These are phyloP conservation scores for Oryzias sinensis DNA, from an alignment of 2,797 vertebrate species.

Conservation along the genomic window DNA sequence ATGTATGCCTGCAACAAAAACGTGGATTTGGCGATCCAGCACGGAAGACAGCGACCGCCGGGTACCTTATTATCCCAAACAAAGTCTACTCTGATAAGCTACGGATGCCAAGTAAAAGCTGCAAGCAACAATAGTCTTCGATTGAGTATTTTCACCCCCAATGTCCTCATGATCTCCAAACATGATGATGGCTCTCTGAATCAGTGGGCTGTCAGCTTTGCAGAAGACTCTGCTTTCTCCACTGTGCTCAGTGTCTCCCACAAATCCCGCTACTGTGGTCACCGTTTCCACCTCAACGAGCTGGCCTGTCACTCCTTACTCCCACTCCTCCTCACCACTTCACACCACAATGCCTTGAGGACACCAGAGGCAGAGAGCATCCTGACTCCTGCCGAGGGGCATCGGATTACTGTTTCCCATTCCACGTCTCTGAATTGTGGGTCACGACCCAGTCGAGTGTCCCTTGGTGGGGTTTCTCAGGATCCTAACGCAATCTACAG, in stretches of 20 bases:
- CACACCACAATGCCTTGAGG: conserved; percentile 92
- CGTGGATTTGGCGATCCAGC: conserved; percentile 93
- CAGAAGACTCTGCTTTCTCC: conserved; percentile 95
- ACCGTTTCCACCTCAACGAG: conserved; percentile 98
- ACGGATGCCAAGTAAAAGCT: conserved; percentile 85
- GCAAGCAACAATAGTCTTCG: conserved; percentile 81
- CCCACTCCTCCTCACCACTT: conserved; percentile 94
- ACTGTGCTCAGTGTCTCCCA: conserved; percentile 97
- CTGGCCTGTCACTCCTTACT: conserved; percentile 96
- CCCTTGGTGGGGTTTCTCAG: conserved; percentile 76
- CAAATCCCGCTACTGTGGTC: conserved; percentile 96
- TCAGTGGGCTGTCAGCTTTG: conserved; percentile 97
- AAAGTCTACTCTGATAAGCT: conserved; percentile 89
- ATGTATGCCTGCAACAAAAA: conserved; percentile 99
- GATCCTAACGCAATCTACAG: conserved; percentile 93
- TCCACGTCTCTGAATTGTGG: conserved; percentile 37
- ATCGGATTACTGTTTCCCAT: conserved; percentile 26
- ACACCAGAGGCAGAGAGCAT: conserved; percentile 79
- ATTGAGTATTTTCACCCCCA: conserved; percentile 96
- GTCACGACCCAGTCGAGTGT: conserved; percentile 65
- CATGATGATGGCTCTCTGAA: conserved; percentile 96
- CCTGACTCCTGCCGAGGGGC: conserved; percentile 44
- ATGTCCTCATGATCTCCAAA: conserved; percentile 98
- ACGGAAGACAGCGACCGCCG: conserved; percentile 88
- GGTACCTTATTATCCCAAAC: conserved; percentile 82